Conservation (phyloP, 2,113 vertebrate species). For the Fulmarus glacialis region DNA sequence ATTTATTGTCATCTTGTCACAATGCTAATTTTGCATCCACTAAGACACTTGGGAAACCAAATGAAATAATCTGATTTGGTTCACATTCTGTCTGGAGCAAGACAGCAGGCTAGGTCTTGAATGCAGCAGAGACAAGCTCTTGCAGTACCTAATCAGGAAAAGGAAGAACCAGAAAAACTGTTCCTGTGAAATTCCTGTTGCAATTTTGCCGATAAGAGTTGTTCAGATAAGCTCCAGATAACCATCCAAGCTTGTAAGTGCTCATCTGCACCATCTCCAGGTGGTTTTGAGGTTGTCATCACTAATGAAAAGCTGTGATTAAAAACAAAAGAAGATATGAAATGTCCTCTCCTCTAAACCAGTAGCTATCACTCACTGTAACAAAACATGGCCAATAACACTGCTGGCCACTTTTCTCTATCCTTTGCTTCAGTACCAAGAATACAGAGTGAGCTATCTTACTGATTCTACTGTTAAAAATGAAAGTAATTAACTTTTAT, state of each 20-base stretch:
- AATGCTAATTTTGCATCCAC: not conserved
- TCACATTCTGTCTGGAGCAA: not conserved
- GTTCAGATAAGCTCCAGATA: slow-evolving; percentile 55
- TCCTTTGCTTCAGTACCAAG: not conserved
- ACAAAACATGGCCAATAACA: slow-evolving; percentile 29
- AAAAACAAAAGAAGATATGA: slow-evolving; percentile 22
- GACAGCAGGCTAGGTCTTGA: not conserved
- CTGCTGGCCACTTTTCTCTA: not conserved
- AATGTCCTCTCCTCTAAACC: slow-evolving; percentile 18
- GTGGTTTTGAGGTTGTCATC: slow-evolving; percentile 42
- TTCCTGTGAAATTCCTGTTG: slow-evolving; percentile 3
- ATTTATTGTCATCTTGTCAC: not conserved
- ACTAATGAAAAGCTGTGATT: slow-evolving; percentile 49
- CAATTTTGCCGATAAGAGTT: slow-evolving; percentile 36
- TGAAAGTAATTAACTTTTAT: not conserved
- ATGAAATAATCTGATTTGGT: not conserved
- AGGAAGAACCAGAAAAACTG: not conserved
- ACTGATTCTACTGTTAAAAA: not conserved
- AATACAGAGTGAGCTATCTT: not conserved
- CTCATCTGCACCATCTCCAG: slow-evolving; percentile 46
- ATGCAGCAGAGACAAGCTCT: not conserved
- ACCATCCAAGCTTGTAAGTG: slow-evolving; percentile 34
- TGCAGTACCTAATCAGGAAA: not conserved
- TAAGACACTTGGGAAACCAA: not conserved
- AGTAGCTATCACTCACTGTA: slow-evolving; percentile 6